Evolutionary conservation across 1,140 invertebrate genomes (phyloP).

Genomic region (Periplaneta americana): DNA sequence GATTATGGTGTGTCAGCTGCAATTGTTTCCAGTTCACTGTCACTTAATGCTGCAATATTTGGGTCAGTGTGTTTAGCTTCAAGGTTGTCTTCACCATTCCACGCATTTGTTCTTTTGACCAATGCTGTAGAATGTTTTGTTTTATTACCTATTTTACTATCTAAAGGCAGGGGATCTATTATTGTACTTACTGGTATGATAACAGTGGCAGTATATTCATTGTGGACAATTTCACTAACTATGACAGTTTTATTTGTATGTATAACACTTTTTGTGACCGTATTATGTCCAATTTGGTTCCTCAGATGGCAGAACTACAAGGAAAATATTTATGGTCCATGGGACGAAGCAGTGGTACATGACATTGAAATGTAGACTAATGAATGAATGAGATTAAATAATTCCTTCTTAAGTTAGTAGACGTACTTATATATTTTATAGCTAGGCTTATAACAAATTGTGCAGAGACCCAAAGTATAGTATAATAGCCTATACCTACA

Average conservation of each 20-base stretch:
- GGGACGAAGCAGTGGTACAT: slow-evolving; percentile 80
- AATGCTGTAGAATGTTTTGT: slow-evolving; percentile 85
- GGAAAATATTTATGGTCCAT: slow-evolving; percentile 92
- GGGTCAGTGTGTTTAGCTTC: slow-evolving; percentile 92
- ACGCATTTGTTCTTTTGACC: slow-evolving; percentile 84
- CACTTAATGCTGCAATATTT: slow-evolving; percentile 87
- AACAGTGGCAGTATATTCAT: slow-evolving; percentile 42
- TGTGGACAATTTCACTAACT: slow-evolving; percentile 50
- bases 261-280: slow-evolving; percentile 57
- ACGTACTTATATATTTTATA: no score
- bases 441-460: no score
- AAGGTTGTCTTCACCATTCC: slow-evolving; percentile 70
- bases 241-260: slow-evolving; percentile 54
- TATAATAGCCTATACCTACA: no score
- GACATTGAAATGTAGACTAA: slow-evolving; percentile 18
- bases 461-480: no score
- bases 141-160: slow-evolving; percentile 74
- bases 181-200: slow-evolving; percentile 33
- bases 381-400: no score
- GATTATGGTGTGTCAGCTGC: slow-evolving; percentile 84
- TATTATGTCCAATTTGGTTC: slow-evolving; percentile 75
- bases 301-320: slow-evolving; percentile 78
- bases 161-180: slow-evolving; percentile 43
- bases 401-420: no score
- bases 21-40: slow-evolving; percentile 74